Conservation (phyloP, 1,140 invertebrate genomes). For the Telenomus remus region DNA sequence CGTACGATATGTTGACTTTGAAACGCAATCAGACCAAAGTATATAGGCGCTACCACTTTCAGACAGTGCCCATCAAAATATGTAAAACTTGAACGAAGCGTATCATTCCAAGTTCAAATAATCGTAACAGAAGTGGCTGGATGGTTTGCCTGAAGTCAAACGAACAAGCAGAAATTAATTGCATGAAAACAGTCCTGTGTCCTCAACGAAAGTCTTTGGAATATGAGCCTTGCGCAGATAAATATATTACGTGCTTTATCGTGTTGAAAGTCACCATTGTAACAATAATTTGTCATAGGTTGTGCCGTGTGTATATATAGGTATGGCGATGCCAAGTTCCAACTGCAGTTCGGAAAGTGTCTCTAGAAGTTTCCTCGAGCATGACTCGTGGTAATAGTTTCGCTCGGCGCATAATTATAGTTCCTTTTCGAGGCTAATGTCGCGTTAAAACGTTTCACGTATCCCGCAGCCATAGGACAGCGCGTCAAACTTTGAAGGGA, state of each 20-base stretch:
- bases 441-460: conserved; percentile 61
- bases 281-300: conserved; percentile 59
- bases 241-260: conserved; percentile 53
- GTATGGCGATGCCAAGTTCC: conserved; percentile 31
- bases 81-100: conserved; percentile 18
- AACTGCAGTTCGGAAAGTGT: conserved; percentile 58
- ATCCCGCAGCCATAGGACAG: conserved; percentile 38
- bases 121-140: conserved; percentile 12
- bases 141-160: conserved; percentile 19
- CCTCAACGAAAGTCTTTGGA: conserved; percentile 40
- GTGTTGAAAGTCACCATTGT: conserved; percentile 53
- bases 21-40: conserved; percentile 10
- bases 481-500: conserved; percentile 51
- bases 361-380: conserved; percentile 63
- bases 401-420: conserved; percentile 67
- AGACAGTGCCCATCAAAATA: conserved; percentile 2
- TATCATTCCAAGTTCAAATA: conserved; percentile 32
- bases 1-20: conserved; percentile 16
- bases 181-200: conserved; percentile 37
- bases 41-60: neutral
- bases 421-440: conserved; percentile 67
- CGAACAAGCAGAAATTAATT: conserved; percentile 39
- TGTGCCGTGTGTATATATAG: conserved; percentile 31
- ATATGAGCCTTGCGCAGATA: conserved; percentile 39
- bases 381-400: conserved; percentile 68